Conservation (phyloP, 2,888 invertebrate species). For the Alitta virens region DNA sequence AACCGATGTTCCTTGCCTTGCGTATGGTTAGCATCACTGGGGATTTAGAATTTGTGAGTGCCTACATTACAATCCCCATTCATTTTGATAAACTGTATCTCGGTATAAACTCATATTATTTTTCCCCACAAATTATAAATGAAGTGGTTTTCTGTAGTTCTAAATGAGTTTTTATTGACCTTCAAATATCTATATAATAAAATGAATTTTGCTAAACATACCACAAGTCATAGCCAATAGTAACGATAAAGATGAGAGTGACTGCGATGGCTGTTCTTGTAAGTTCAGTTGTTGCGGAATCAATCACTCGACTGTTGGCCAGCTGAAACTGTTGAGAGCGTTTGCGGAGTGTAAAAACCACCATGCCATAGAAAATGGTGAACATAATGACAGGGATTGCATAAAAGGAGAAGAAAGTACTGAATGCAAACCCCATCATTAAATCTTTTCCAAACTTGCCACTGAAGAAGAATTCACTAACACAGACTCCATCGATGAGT, state of each 20-base stretch:
- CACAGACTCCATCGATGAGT: not conserved
- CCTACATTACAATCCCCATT: too few species aligned
- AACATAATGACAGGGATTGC: not conserved
- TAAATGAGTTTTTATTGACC: too few species aligned
- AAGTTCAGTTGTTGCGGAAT: not conserved
- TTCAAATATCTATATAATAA: too few species aligned
- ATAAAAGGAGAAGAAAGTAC: not conserved
- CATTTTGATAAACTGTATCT: too few species aligned
- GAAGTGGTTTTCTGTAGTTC: too few species aligned
- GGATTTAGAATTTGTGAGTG: too few species aligned
- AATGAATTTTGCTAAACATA: too few species aligned
- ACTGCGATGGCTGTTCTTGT: not conserved
- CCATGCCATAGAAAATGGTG: not conserved
- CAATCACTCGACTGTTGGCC: not conserved
- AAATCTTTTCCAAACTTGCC: not conserved
- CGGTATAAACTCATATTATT: too few species aligned
- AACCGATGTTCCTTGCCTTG: too few species aligned
- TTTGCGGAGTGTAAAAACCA: not conserved
- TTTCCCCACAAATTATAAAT: too few species aligned
- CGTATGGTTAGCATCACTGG: too few species aligned
- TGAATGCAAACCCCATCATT: not conserved
- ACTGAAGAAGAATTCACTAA: not conserved
- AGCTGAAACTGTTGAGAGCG: not conserved
- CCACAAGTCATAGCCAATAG: not conserved
- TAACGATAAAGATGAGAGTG: not conserved